phyloP scores from a whole-genome alignment of 1,140 invertebrate species.

The Drosophila setifemur region DNA sequence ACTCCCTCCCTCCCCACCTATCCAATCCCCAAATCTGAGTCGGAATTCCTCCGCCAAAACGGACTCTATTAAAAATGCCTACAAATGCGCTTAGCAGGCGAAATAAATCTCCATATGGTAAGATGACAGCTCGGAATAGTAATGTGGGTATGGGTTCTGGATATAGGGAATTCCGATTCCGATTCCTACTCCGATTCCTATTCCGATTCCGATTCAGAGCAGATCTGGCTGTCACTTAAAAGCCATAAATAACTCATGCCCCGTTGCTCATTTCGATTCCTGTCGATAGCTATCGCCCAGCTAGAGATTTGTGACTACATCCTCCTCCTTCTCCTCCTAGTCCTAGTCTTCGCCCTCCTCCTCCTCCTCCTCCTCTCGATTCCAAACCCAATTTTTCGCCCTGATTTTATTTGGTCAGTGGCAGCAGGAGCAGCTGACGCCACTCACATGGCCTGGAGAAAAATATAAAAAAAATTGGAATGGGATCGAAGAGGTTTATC shows the following conservation, averaged over 20 bases:
- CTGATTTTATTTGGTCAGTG: constrained; percentile 19
- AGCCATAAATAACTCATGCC: constrained; percentile 75
- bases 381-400: too few species aligned
- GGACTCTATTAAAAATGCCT: constrained; percentile 76
- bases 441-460: constrained; percentile 57
- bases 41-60: too few species aligned
- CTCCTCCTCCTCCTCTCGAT: too few species aligned
- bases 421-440: constrained; percentile 55
- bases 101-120: constrained; percentile 78
- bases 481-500: too few species aligned
- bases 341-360: too few species aligned
- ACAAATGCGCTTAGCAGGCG: constrained; percentile 68
- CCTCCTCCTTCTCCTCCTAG: too few species aligned
- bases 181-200: background rate
- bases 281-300: constrained; percentile 67
- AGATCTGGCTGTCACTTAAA: constrained; percentile 67
- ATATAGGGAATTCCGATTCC: background rate
- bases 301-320: background rate
- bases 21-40: too few species aligned
- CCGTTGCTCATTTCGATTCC: constrained; percentile 60
- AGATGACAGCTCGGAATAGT: constrained; percentile 52
- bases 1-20: background rate
- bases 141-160: too few species aligned
- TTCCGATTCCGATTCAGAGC: constrained; percentile 10
- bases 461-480: background rate